Conservation (phyloP, 2,888 invertebrate genomes). For the Drosophila flavopinicola region DNA sequence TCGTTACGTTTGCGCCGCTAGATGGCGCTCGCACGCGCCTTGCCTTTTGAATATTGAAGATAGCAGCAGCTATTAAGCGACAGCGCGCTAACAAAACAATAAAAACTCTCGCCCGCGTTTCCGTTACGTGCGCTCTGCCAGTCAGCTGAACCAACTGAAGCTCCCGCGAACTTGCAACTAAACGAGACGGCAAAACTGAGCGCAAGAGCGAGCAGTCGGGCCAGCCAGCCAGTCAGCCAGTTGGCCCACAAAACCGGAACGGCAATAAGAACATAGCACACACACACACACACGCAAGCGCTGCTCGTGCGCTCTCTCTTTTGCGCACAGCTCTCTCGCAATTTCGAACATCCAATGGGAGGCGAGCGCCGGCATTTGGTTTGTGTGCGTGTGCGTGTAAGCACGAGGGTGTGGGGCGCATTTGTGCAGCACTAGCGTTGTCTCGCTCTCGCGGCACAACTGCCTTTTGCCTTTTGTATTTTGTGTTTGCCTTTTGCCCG, state of each 20-base stretch:
- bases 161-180: slow-evolving; percentile 67
- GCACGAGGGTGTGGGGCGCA: slow-evolving; percentile 31
- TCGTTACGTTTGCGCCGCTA: slow-evolving; percentile 35
- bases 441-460: slow-evolving; percentile 45
- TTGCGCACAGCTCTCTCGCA: slow-evolving; percentile 48
- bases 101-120: slow-evolving; percentile 62
- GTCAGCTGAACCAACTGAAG: slow-evolving; percentile 68
- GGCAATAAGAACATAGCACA: slow-evolving; percentile 46
- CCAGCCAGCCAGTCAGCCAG: slow-evolving; percentile 14
- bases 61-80: slow-evolving; percentile 39
- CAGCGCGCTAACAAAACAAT: slow-evolving; percentile 37
- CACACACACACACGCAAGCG: slow-evolving; percentile 5
- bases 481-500: neutral
- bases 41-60: slow-evolving; percentile 12
- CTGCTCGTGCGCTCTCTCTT: slow-evolving; percentile 41
- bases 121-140: slow-evolving; percentile 67
- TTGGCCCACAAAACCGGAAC: slow-evolving; percentile 51
- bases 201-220: slow-evolving; percentile 53
- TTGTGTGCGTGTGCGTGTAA: slow-evolving; percentile 4
- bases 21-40: slow-evolving; percentile 38
- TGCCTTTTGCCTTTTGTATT: neutral
- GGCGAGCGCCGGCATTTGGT: slow-evolving; percentile 35
- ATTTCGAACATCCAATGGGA: slow-evolving; percentile 68
- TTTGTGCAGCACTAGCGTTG: slow-evolving; percentile 40
- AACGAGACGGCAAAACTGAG: slow-evolving; percentile 60